Conservation (phyloP, 2,797 vertebrate species). For the Chelon auratus region DNA sequence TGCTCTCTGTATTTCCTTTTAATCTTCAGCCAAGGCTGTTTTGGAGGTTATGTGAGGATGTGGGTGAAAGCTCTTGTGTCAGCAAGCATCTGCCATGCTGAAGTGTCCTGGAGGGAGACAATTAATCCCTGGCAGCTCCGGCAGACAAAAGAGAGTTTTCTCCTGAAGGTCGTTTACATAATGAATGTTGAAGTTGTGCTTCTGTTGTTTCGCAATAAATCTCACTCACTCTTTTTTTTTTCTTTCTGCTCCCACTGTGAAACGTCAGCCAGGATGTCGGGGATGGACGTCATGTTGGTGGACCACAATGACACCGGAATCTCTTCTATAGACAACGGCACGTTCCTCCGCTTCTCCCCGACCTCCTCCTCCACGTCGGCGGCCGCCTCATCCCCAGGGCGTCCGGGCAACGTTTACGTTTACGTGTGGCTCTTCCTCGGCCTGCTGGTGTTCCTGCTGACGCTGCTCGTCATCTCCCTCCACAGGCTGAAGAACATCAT, state of each 20-base stretch:
- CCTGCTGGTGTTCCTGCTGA: constrained; percentile 93
- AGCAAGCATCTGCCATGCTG: constrained; percentile 33
- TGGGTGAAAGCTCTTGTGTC: constrained; percentile 37
- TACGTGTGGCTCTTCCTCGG: constrained; percentile 98
- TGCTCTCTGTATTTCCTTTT: constrained; percentile 23
- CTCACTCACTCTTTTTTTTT: constrained; percentile 15
- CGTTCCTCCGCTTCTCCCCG: constrained; percentile 90
- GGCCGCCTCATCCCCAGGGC: constrained; percentile 79
- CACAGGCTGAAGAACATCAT: constrained; percentile 98
- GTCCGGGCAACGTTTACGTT: constrained; percentile 88
- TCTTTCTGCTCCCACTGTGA: neutral
- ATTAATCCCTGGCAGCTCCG: constrained; percentile 28
- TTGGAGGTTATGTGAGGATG: constrained; percentile 19
- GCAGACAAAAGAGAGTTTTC: constrained; percentile 30
- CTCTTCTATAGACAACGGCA: constrained; percentile 84
- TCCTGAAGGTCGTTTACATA: constrained; percentile 25
- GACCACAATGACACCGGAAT: constrained; percentile 78
- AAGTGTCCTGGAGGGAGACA: constrained; percentile 31
- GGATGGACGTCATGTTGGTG: constrained; percentile 81
- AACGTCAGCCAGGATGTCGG: constrained; percentile 84
- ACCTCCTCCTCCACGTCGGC: constrained; percentile 90
- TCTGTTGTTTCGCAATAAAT: constrained; percentile 17
- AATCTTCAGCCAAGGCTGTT: constrained; percentile 25
- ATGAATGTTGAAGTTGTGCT: constrained; percentile 21
- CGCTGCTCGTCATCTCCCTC: constrained; percentile 93